Conservation (phyloP, 1,140 invertebrate genomes). For the Hylaeus anthracinus region DNA sequence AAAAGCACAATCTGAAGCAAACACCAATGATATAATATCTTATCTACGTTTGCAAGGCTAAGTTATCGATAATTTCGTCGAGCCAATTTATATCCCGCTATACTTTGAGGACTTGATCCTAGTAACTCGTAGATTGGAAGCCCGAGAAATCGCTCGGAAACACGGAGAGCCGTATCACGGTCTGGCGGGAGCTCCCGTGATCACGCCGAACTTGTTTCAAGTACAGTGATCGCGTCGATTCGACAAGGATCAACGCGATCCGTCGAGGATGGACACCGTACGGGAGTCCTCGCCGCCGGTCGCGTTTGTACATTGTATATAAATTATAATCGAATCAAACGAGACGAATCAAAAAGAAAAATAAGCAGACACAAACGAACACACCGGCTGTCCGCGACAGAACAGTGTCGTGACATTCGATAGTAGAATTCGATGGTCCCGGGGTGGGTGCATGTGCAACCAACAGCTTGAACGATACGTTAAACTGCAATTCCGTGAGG, state of each 20-base stretch:
- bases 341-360: constrained; percentile 47
- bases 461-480: constrained; percentile 51
- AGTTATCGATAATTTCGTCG: too few species aligned
- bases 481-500: constrained; percentile 59
- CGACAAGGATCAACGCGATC: too few species aligned
- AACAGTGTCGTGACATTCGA: constrained; percentile 43
- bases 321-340: constrained; percentile 59
- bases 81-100: too few species aligned
- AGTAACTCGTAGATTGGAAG: not conserved
- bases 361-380: constrained; percentile 31
- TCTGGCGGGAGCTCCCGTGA: not conserved
- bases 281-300: constrained; percentile 10
- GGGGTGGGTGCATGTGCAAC: constrained; percentile 77
- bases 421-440: constrained; percentile 71
- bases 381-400: constrained; percentile 15
- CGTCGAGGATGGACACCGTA: too few species aligned
- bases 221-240: not conserved
- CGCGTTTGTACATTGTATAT: constrained; percentile 78
- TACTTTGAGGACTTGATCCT: too few species aligned
- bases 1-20: too few species aligned
- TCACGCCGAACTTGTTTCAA: not conserved
- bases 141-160: constrained; percentile 13
- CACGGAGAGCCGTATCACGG: constrained; percentile 13
- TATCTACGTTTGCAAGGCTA: too few species aligned
- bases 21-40: too few species aligned